These are phyloP conservation scores for Discoglossus pictus DNA, from an alignment of 2,797 vertebrate genomes.

Conservation along the genomic window DNA sequence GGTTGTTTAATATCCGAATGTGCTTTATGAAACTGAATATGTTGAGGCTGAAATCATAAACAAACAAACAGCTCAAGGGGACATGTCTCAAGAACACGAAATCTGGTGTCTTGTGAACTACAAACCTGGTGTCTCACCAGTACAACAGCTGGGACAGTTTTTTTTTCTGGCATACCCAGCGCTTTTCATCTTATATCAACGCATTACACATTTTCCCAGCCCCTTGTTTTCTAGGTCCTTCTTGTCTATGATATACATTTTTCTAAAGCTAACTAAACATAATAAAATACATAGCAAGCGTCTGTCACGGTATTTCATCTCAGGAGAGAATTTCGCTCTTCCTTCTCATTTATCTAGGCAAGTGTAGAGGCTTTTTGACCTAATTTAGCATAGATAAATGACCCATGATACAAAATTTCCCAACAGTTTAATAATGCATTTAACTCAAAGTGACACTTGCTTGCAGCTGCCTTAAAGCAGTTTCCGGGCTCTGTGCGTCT, in stretches of 20 bases:
- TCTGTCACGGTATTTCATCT: conserved; percentile 63
- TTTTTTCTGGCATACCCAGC: neutral
- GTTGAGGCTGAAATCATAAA: no score
- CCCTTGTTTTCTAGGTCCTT: conserved; percentile 1
- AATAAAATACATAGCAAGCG: conserved; percentile 59
- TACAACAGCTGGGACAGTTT: no score
- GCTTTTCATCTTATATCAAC: conserved; percentile 4
- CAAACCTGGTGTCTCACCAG: conserved; percentile 10
- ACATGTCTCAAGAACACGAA: neutral
- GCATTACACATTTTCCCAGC: neutral
- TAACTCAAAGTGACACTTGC: conserved; percentile 97
- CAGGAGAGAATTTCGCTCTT: conserved; percentile 67
- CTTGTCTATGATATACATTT: conserved; percentile 16
- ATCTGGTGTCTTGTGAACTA: neutral
- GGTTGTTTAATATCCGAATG: no score
- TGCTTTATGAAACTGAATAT: no score
- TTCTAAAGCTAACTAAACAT: conserved; percentile 51
- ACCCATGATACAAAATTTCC: conserved; percentile 78
- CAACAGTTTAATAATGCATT: conserved; percentile 81
- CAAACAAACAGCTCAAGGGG: conserved; percentile 22
- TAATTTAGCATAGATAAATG: conserved; percentile 81
- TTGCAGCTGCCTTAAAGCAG: conserved; percentile 87
- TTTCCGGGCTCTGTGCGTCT: conserved; percentile 72
- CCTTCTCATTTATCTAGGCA: conserved; percentile 73
- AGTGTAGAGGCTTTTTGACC: conserved; percentile 74